Conservation (phyloP, 23 tunicate species). For the Corella eumyota region DNA sequence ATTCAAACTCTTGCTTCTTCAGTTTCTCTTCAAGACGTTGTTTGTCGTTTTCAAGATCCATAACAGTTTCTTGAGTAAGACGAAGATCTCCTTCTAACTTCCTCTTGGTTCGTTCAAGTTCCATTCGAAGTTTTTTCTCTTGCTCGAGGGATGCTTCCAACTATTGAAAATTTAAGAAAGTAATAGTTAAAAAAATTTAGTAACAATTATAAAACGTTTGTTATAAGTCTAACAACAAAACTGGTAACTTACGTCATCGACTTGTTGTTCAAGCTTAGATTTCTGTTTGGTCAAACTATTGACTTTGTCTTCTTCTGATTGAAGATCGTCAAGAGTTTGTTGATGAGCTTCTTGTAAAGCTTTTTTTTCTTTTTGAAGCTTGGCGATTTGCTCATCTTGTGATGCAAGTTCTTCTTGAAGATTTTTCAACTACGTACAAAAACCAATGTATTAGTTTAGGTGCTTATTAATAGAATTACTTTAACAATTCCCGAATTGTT, state of each 20-base stretch:
- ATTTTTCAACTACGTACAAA: slow-evolving; percentile 50
- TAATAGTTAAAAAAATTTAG: not conserved
- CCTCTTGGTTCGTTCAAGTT: slow-evolving; percentile 77
- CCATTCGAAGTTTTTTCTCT: slow-evolving; percentile 93
- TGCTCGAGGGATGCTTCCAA: slow-evolving; percentile 91
- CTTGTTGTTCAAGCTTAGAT: slow-evolving; percentile 92
- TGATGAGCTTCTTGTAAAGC: slow-evolving; percentile 97
- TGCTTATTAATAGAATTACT: slow-evolving; percentile 5
- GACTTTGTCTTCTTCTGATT: slow-evolving; percentile 93
- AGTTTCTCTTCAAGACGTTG: slow-evolving; percentile 81
- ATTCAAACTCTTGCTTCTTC: slow-evolving; percentile 93
- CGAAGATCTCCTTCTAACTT: slow-evolving; percentile 92
- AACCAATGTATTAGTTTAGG: slow-evolving; percentile 3
- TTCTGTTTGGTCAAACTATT: slow-evolving; percentile 87
- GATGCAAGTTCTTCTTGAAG: slow-evolving; percentile 85
- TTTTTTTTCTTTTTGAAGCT: slow-evolving; percentile 93
- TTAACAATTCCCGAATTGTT: too few species aligned
- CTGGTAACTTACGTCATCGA: slow-evolving; percentile 92
- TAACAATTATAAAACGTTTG: too few species aligned
- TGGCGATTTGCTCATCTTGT: slow-evolving; percentile 91
- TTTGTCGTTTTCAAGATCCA: slow-evolving; percentile 91
- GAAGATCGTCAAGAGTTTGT: slow-evolving; percentile 94
- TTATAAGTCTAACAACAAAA: too few species aligned
- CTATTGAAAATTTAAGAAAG: slow-evolving; percentile 10
- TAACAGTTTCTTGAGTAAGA: slow-evolving; percentile 75